Percentiles rank a stretch among this genome's conserved stretches.
Evolutionary conservation across 2,797 vertebrate genomes (phyloP).

Genomic region (Falco columbarius): DNA sequence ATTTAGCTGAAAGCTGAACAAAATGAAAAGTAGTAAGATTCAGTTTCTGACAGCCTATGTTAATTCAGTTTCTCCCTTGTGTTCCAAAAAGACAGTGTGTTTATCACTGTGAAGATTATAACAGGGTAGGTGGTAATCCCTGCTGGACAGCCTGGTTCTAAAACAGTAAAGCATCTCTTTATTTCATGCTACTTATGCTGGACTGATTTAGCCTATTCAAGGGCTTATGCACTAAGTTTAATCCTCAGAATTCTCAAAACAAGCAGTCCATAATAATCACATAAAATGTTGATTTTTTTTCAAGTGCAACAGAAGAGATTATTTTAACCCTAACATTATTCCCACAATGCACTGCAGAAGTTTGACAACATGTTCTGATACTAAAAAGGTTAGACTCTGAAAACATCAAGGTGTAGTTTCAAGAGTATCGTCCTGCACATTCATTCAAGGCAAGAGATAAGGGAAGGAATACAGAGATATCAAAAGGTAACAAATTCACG

Average conservation of each 20-base stretch:
- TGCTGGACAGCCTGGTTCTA: conserved; percentile 12
- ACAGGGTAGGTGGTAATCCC: conserved; percentile 27
- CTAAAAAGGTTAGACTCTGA: not conserved
- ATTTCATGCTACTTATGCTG: conserved; percentile 25
- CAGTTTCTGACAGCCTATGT: not conserved
- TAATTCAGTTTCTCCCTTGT: not conserved
- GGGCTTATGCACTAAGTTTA: conserved; percentile 23
- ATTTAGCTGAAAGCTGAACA: not conserved
- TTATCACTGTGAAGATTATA: conserved; percentile 4
- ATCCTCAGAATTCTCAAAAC: conserved; percentile 54
- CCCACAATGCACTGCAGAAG: not conserved
- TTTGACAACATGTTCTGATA: not conserved
- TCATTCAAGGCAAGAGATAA: not conserved
- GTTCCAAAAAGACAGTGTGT: not conserved
- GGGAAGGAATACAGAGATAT: not conserved
- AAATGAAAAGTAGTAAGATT: not conserved
- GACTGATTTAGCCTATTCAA: conserved; percentile 34
- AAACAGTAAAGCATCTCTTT: conserved; percentile 48
- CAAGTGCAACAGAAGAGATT: not conserved
- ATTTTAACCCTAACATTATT: not conserved
- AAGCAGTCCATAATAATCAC: not conserved
- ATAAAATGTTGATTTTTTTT: not conserved
- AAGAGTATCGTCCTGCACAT: not conserved
- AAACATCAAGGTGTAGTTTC: not conserved
- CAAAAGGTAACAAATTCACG: not conserved